Percentiles rank a stretch among this genome's conserved stretches.
phyloP scores from a whole-genome alignment of 2,797 vertebrate genomes.

The Knipowitschia caucasica region DNA sequence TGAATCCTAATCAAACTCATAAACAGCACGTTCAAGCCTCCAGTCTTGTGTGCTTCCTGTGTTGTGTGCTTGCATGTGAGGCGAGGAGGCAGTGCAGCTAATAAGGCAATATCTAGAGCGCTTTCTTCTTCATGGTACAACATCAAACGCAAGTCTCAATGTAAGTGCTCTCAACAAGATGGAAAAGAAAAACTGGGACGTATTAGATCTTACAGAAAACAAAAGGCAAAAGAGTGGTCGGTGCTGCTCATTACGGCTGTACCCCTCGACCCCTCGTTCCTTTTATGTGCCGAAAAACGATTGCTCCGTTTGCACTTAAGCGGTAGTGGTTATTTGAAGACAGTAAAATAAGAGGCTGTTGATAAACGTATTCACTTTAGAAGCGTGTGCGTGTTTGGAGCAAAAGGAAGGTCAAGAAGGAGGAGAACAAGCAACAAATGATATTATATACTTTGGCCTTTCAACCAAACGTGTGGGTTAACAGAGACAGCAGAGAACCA shows the following conservation, averaged over 20 bases:
- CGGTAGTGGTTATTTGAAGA: slow-evolving; percentile 32
- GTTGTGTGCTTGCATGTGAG: not conserved
- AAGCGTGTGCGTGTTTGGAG: slow-evolving; percentile 21
- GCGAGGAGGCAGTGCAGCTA: not conserved
- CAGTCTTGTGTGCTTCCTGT: not conserved
- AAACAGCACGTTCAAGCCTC: not conserved
- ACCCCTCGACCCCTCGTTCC: slow-evolving; percentile 31
- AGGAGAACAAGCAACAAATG: slow-evolving; percentile 8
- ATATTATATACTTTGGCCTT: not conserved
- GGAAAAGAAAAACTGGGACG: slow-evolving; percentile 21
- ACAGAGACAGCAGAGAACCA: too few species aligned
- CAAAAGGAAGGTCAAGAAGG: slow-evolving; percentile 9
- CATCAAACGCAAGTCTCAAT: slow-evolving; percentile 25
- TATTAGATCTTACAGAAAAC: slow-evolving; percentile 30
- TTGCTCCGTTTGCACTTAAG: slow-evolving; percentile 34
- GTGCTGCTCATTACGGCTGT: slow-evolving; percentile 38
- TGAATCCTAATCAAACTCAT: not conserved
- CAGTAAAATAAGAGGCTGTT: slow-evolving; percentile 10
- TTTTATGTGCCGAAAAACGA: slow-evolving; percentile 40
- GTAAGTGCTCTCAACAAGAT: slow-evolving; percentile 18
- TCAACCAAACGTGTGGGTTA: not conserved
- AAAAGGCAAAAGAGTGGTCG: slow-evolving; percentile 26
- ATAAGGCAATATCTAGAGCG: not conserved
- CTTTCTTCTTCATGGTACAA: slow-evolving; percentile 1
- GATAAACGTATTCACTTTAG: slow-evolving; percentile 15